phyloP scores from a whole-genome alignment of 2,888 invertebrate genomes.

The Athalia cordata region DNA sequence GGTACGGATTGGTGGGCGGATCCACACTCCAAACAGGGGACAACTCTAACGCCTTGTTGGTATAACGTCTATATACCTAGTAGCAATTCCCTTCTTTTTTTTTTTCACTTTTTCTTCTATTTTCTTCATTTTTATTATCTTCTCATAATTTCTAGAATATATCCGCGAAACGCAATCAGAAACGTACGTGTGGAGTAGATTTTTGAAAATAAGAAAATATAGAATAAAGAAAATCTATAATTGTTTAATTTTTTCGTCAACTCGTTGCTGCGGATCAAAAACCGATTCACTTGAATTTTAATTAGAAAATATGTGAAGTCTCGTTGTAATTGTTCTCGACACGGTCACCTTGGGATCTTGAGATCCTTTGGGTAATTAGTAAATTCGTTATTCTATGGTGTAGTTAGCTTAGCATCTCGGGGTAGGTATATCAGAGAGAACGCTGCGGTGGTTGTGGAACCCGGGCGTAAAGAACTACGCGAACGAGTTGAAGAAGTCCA shows the following conservation, averaged over 20 bases:
- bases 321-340: neutral
- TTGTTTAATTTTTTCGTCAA: too few species aligned
- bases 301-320: neutral
- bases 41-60: conserved; percentile 16
- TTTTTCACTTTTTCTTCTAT: neutral
- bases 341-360: neutral
- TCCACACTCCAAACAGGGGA: neutral
- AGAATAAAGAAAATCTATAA: too few species aligned
- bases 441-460: neutral
- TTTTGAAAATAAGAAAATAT: too few species aligned
- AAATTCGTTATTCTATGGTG: conserved; percentile 29
- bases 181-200: too few species aligned
- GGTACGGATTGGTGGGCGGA: conserved; percentile 43
- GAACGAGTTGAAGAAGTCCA: conserved; percentile 64
- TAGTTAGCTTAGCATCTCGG: too few species aligned
- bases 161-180: too few species aligned
- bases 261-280: neutral
- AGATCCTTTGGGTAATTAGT: conserved; percentile 13
- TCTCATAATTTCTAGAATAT: too few species aligned
- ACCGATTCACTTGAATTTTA: neutral
- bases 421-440: neutral
- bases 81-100: neutral
- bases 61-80: neutral
- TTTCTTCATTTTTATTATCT: neutral
- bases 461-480: neutral